Evolutionary conservation across 2,113 vertebrate species (phyloP).

Genomic region (Larimichthys polyactis): DNA sequence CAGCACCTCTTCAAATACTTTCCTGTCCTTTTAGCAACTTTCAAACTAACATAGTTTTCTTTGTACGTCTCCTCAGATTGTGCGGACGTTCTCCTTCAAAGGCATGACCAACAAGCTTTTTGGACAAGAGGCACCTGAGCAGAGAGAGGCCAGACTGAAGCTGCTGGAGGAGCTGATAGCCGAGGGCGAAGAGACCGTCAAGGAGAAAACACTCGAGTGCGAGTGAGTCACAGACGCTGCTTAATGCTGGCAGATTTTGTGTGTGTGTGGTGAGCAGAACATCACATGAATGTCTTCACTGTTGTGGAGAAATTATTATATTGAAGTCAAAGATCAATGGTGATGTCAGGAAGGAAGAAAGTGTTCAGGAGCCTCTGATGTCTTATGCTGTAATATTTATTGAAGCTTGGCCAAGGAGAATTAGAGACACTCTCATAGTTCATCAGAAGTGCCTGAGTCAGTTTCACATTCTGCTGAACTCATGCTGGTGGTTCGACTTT

Average conservation of each 20-base stretch:
- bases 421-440: too few relatives aligned
- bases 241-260: neutral
- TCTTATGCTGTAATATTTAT: too few relatives aligned
- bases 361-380: too few relatives aligned
- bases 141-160: conserved; percentile 92
- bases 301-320: too few relatives aligned
- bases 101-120: conserved; percentile 98
- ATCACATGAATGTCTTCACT: neutral
- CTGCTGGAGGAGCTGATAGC: conserved; percentile 92
- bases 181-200: conserved; percentile 91
- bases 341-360: too few relatives aligned
- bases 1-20: too few relatives aligned
- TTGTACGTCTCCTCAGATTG: conserved; percentile 82
- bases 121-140: conserved; percentile 95
- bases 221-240: conserved; percentile 82
- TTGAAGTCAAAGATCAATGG: too few relatives aligned
- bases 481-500: too few relatives aligned
- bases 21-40: neutral
- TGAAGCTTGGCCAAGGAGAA: too few relatives aligned
- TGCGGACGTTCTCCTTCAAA: conserved; percentile 95
- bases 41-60: neutral
- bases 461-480: too few relatives aligned
- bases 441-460: too few relatives aligned
- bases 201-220: conserved; percentile 90
- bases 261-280: neutral